Percentiles rank a stretch among this genome's conserved stretches.
phyloP scores from a whole-genome alignment of 2,888 invertebrate species.

The Latrodectus hesperus region DNA sequence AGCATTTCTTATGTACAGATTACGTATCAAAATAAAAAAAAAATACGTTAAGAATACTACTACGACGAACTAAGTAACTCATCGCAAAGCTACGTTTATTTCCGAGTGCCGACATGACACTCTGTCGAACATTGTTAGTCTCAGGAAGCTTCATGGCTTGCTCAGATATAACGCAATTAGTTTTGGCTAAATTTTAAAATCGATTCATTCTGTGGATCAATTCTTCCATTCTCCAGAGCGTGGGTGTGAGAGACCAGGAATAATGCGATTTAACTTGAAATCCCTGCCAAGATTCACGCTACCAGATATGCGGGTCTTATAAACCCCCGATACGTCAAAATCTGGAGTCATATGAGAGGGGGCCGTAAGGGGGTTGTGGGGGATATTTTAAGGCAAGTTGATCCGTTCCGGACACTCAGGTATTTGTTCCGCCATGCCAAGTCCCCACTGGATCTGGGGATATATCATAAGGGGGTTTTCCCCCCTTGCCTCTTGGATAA shows the following conservation, averaged over 20 bases:
- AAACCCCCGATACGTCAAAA: conserved; percentile 15
- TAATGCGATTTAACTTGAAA: conserved; percentile 25
- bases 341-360: conserved; percentile 5
- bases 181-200: too few relatives aligned
- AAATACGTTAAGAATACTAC: too few relatives aligned
- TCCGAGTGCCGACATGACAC: too few relatives aligned
- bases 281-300: conserved; percentile 10
- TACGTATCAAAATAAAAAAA: too few relatives aligned
- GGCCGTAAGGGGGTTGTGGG: background rate
- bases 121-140: too few relatives aligned
- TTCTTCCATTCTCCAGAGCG: background rate
- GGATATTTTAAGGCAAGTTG: conserved; percentile 44
- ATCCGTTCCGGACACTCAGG: conserved; percentile 65
- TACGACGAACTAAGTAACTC: too few relatives aligned
- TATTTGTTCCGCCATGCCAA: conserved; percentile 60
- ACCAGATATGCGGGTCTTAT: background rate
- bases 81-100: too few relatives aligned
- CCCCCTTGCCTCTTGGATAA: conserved; percentile 39
- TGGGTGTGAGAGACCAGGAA: conserved; percentile 17
- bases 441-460: conserved; percentile 33
- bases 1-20: too few relatives aligned
- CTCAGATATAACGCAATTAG: too few relatives aligned
- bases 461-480: conserved; percentile 30
- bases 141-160: too few relatives aligned
- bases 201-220: too few relatives aligned